Base-by-base conservation (phyloP, 2,113 vertebrate species). In the Vombatus ursinus region DNA sequence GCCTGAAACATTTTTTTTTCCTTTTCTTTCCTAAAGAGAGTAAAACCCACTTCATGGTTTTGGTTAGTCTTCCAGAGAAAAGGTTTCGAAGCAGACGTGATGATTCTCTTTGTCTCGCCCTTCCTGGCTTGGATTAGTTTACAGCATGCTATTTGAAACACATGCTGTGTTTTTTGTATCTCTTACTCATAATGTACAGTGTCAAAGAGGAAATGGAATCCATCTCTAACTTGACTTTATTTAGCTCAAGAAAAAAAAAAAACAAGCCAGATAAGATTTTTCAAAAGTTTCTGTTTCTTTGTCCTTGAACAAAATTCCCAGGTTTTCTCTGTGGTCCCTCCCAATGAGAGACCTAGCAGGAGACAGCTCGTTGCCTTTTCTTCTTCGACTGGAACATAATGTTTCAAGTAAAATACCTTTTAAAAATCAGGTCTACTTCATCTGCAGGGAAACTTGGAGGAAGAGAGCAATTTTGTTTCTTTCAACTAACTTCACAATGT, bases 351-450 rank as follows among this genome's bases (percentile, higher is more conserved):
- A 96, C 91, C 93, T 98, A 97, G 52, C 90, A 97, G 68, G 25
- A 52, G 90, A 97, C 93, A 97, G 31, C 53, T 98, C 97, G 96
- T 97, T 9, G 61, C 92, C 92, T 97, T 97, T 97, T 96, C 95
- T 95, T 94, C 68, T 93, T 96, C 48, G 61, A 68, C 93, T 97
- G 0, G 0, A 98, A 96, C 91, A 97, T 94, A 98, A 91, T 25
- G 19, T 97, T 98, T 98, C 49, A 98, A 97, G 94, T 97, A 96
- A 98, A 98, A 97, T 8, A 3, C 31, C 26, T 96, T 98, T 98
- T 98, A 96, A 90, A 95, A 95, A 95, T 98, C 94, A 96, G 95
- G 89, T 96, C 93, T 95, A 94, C 90, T 98, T 98, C 52, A 97
- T 97, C 95, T 97, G 77, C 50, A 97, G 92, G 94, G 97, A 97